Evolutionary conservation across 1,140 invertebrate genomes (phyloP), one percentile per base, ranked within the genome.

Genomic region (Caerostris extrusa): DNA sequence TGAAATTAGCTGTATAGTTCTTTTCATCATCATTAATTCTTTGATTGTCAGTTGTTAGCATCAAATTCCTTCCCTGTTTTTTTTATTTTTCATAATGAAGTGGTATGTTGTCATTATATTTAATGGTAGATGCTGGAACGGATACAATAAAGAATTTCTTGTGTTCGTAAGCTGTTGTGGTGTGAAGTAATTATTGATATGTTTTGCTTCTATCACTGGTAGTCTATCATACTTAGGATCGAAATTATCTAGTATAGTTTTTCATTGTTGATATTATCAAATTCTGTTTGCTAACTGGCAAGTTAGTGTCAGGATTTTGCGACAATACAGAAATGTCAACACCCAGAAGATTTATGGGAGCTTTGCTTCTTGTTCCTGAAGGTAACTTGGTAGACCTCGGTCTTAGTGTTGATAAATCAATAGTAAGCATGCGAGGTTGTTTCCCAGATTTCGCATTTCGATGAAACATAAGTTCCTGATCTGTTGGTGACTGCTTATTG

Each of bases 251-350:
- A 8, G 10, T 8, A 93, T 93, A 3, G 19, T 50, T 53, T 85
- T 19, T 19, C 71, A 53, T 60, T 60, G 7, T 12, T 19, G 10
- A 19, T 10, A 12, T 56, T n/a, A 57, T 50, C 64, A 17, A 58
- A 57, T 5, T 12, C 17, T 6, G 53, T 7, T 14, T 1, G 57
- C 7, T 83, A 50, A 87, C 77, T 3, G 91, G 91, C 14, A 93
- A 14, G 10, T 56, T 87, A 3, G 91, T 83, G 17, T 86, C 91
- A 14, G 91, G 91, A 77, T 77, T 86, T 8, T 56, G 53, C 34
- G 91, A 60, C 7, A 93, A 19, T 19, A 87, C 91, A 34, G 91
- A 87, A 50, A 93, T 87, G 56, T 93, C 91, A 7, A 93, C 64
- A 53, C 83, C 91, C 17, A 87, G 50, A n/a, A 93, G 77, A 69